phyloP scores from a whole-genome alignment of 2,888 invertebrate species.

The Tachina fera region DNA sequence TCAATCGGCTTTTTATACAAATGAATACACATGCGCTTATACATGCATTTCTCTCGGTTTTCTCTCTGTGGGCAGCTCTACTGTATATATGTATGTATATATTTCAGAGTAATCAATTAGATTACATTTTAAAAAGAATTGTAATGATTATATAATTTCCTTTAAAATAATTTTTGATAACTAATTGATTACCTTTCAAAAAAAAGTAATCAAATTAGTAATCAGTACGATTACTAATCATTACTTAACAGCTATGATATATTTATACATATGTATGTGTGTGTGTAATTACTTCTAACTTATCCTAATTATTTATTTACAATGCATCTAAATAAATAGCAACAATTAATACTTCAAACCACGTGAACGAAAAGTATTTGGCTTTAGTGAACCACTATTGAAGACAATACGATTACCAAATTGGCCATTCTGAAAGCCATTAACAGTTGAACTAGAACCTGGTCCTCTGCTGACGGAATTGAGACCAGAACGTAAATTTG shows the following conservation, averaged over 20 bases:
- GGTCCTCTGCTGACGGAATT: conserved; percentile 75
- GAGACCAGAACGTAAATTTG: conserved; percentile 78
- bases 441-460: conserved; percentile 69
- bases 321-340: conserved; percentile 5
- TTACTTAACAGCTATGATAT: too few species aligned
- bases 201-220: too few species aligned
- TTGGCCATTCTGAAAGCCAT: conserved; percentile 68
- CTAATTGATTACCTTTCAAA: too few species aligned
- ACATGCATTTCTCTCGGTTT: too few species aligned
- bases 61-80: too few species aligned
- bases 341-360: conserved; percentile 79
- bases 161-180: too few species aligned
- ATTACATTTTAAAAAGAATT: too few species aligned
- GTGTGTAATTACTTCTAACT: background rate
- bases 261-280: background rate
- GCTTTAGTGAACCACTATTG: conserved; percentile 73
- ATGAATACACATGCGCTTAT: too few species aligned
- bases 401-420: conserved; percentile 74
- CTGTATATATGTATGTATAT: background rate
- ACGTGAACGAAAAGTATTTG: conserved; percentile 78
- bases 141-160: too few species aligned
- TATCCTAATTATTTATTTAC: conserved; percentile 18
- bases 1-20: too few species aligned
- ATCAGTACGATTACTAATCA: too few species aligned
- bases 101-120: too few species aligned